These are phyloP conservation scores for Drosophila lini DNA, from an alignment of 1,140 invertebrate genomes.

Conservation along the genomic window DNA sequence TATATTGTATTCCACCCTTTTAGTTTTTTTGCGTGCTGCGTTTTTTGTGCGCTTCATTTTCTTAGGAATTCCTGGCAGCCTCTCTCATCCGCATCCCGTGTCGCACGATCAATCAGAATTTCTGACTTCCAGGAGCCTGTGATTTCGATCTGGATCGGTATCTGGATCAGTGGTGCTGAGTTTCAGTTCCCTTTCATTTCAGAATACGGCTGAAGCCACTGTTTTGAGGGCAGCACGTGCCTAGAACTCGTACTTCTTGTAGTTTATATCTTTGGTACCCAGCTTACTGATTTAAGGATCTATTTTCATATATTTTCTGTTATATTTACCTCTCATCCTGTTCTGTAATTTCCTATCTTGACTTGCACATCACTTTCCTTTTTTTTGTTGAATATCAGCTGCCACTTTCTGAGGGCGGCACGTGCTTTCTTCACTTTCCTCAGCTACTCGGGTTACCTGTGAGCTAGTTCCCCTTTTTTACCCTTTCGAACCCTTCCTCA, in stretches of 20 bases:
- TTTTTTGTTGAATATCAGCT: constrained; percentile 47
- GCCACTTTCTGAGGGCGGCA: constrained; percentile 42
- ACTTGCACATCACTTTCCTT: constrained; percentile 55
- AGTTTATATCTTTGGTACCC: not conserved
- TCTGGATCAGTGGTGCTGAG: constrained; percentile 15
- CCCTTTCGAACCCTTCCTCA: constrained; percentile 25
- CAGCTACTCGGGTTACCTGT: constrained; percentile 63
- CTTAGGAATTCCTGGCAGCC: constrained; percentile 67
- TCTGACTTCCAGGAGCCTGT: constrained; percentile 38
- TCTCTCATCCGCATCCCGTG: constrained; percentile 38
- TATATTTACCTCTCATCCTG: not conserved
- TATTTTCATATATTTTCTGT: constrained; percentile 47
- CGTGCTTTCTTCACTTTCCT: constrained; percentile 74
- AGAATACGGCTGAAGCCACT: constrained; percentile 28
- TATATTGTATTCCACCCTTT: constrained; percentile 82
- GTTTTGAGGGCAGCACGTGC: constrained; percentile 62
- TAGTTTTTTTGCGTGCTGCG: constrained; percentile 63
- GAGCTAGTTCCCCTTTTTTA: constrained; percentile 11
- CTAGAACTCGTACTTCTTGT: constrained; percentile 30
- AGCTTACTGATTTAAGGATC: not conserved
- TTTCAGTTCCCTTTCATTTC: constrained; percentile 61
- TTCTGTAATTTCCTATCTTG: constrained; percentile 2
- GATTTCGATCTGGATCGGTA: constrained; percentile 30
- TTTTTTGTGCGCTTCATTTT: constrained; percentile 67
- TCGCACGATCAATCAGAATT: constrained; percentile 77